Conservation (phyloP, 2,888 invertebrate species). For the Drosophila falleni region DNA sequence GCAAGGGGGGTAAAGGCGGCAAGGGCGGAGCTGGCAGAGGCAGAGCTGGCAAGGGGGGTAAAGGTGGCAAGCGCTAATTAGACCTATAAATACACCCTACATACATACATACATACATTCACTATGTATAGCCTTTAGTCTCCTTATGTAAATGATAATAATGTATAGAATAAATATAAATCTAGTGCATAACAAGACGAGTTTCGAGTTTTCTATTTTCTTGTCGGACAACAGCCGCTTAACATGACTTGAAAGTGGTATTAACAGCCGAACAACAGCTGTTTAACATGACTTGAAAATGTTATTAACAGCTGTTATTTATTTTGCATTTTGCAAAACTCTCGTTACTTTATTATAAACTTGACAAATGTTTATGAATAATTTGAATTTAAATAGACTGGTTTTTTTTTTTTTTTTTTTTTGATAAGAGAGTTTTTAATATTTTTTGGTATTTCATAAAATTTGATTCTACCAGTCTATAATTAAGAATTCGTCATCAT, state of each 20-base stretch:
- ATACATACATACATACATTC: constrained; percentile 1
- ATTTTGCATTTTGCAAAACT: neutral
- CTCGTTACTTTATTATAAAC: too few species aligned
- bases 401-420: neutral
- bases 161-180: constrained; percentile 46
- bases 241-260: neutral
- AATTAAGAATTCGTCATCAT: too few species aligned
- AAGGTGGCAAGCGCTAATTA: constrained; percentile 49
- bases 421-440: too few species aligned
- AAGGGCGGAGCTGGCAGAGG: constrained; percentile 25
- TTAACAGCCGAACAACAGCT: neutral
- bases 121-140: constrained; percentile 20
- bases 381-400: neutral
- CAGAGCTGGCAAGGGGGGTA: constrained; percentile 40
- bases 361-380: neutral
- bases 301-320: neutral
- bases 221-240: neutral
- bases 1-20: constrained; percentile 40
- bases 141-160: constrained; percentile 54
- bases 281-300: neutral
- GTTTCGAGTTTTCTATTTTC: neutral
- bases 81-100: constrained; percentile 5
- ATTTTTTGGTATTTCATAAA: too few species aligned
- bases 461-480: too few species aligned
- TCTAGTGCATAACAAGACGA: constrained; percentile 25